Conservation (phyloP, 2,888 invertebrate species). For the Leptopilina syphax region DNA sequence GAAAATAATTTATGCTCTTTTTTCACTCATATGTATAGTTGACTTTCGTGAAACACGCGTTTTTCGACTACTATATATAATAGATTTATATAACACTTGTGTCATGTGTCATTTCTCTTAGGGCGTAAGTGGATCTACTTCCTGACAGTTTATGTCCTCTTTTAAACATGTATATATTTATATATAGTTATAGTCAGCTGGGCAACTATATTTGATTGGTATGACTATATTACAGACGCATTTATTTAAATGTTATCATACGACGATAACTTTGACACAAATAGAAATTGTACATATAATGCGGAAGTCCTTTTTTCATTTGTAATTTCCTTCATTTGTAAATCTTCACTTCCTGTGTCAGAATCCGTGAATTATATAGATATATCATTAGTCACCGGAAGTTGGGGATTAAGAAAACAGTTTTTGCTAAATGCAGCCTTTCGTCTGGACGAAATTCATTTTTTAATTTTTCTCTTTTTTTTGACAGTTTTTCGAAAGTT, state of each 20-base stretch:
- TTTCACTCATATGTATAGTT: background rate
- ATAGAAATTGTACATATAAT: slow-evolving; percentile 22
- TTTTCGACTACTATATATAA: background rate
- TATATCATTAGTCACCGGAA: slow-evolving; percentile 3
- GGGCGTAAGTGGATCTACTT: slow-evolving; percentile 24
- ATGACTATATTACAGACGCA: background rate
- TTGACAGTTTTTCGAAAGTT: background rate
- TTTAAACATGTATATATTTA: background rate
- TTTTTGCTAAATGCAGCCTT: no score
- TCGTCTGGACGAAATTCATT: no score
- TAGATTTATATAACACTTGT: slow-evolving; percentile 25
- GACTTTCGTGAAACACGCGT: background rate
- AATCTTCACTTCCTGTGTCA: slow-evolving; percentile 21
- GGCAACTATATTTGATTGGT: slow-evolving; percentile 13
- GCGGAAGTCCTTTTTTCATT: slow-evolving; percentile 27
- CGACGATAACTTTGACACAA: slow-evolving; percentile 33
- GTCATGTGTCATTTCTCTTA: slow-evolving; percentile 12
- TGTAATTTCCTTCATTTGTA: slow-evolving; percentile 26
- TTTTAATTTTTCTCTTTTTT: background rate
- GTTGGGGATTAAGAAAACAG: background rate
- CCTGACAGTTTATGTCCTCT: slow-evolving; percentile 15
- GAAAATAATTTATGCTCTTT: background rate
- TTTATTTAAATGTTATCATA: slow-evolving; percentile 29
- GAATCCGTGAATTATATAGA: background rate
- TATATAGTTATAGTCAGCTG: slow-evolving; percentile 1